Evolutionary conservation across 2,113 vertebrate genomes (phyloP), one percentile per base, ranked within the genome.

Genomic region (Nanorana parkeri): DNA sequence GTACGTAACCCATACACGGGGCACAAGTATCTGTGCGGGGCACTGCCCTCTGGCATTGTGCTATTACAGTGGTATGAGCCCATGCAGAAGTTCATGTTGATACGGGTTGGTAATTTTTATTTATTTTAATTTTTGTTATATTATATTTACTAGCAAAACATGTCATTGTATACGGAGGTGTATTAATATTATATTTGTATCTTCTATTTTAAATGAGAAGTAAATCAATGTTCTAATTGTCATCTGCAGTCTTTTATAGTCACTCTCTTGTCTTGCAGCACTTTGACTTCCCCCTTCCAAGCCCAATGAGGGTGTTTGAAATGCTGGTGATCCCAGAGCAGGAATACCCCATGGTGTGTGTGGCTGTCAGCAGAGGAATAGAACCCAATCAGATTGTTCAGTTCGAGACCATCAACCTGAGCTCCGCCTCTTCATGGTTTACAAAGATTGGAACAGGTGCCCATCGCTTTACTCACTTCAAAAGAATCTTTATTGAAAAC

Each of bases 81-180:
- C 54, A 98, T 99, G 97, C 96, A 99, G 91, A 99, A 96, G 88
- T 99, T 99, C 87, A 98, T 99, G 98, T 94, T 99, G 85, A 98
- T 99, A 89, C 98, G 98, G 96, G 98, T 99, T 86, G 84, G 89
- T 82, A 76, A 47, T 41, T 6, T 81, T 16, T 0, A 26, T 10
- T 32, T 41, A 15, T 17, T 32, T n/a, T n/a, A n/a, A n/a, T n/a
- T n/a, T n/a, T n/a, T n/a, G n/a, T n/a, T n/a, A n/a, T n/a, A n/a
- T n/a, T n/a, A n/a, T n/a, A n/a, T n/a, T n/a, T n/a, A n/a, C n/a
- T n/a, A n/a, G n/a, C n/a, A n/a, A n/a, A n/a, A n/a, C n/a, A n/a
- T n/a, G n/a, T n/a, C n/a, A n/a, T n/a, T n/a, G n/a, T n/a, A n/a
- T n/a, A n/a, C n/a, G n/a, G n/a, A n/a, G n/a, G n/a, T n/a, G n/a